Conservation (phyloP, 1,140 invertebrate genomes). For the Bombus terrestris region DNA sequence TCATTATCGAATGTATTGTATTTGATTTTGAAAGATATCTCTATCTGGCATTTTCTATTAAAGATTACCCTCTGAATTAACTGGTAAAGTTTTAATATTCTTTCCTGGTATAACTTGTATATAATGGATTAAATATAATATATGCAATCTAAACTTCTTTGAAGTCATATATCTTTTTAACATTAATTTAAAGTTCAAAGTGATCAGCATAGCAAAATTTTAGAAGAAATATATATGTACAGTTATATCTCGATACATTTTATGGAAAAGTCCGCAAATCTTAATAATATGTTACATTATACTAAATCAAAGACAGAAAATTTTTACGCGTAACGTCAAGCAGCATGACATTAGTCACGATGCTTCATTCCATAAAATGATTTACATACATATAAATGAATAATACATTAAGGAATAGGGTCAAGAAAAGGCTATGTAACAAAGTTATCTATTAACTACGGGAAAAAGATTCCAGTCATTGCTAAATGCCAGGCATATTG, state of each 20-base stretch:
- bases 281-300: not conserved
- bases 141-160: too few relatives aligned
- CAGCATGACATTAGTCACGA: constrained; percentile 70
- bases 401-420: constrained; percentile 41
- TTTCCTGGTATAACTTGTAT: too few relatives aligned
- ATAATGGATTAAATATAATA: too few relatives aligned
- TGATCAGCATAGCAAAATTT: not conserved
- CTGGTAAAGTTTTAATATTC: too few relatives aligned
- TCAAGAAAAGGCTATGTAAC: constrained; percentile 22
- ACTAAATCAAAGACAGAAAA: constrained; percentile 20
- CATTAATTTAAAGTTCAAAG: not conserved
- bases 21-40: too few relatives aligned
- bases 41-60: too few relatives aligned
- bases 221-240: not conserved
- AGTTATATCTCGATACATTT: too few relatives aligned
- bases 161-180: too few relatives aligned
- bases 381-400: constrained; percentile 33
- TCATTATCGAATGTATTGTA: too few relatives aligned
- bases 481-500: constrained; percentile 48
- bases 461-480: constrained; percentile 39
- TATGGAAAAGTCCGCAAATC: constrained; percentile 18
- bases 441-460: constrained; percentile 45
- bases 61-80: too few relatives aligned
- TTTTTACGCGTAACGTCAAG: constrained; percentile 50
- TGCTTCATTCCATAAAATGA: constrained; percentile 74